Evolutionary conservation across 2,113 vertebrate species (phyloP), one percentile per base, ranked within the genome.

Genomic region (Oophaga pumilio): DNA sequence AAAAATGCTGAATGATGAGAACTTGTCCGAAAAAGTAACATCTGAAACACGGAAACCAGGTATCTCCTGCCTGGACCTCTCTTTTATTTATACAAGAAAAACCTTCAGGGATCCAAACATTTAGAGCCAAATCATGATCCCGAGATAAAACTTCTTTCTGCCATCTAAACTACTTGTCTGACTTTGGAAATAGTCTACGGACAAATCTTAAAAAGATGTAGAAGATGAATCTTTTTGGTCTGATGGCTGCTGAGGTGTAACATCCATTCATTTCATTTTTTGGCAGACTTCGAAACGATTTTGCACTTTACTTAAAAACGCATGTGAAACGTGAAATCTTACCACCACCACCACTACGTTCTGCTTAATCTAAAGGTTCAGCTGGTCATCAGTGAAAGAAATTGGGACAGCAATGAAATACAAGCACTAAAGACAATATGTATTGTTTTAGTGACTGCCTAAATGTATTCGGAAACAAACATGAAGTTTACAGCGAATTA

Each of bases 81-180:
- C 85, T 69, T 86, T 79, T 79, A 86, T 86, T 9, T 86, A 80
- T 26, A 79, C 85, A 12, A 86, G 76, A 26, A 86, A 86, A 86
- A 86, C 49, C 85, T 86, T 86, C 85, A 86, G 76, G 52, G 85
- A 86, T 86, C 85, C 85, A 53, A 69, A 80, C 49, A 68, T 79
- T 64, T 86, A 66, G 59, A 49, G 62, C 62, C 49, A 56, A 79
- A 80, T 17, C 62, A 78, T 86, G 85, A 86, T 86, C 49, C 85
- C 85, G 26, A 86, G 85, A 86, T 86, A 80, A 49, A 50, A 57
- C 43, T 56, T 28, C 22, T 86, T 60, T 15, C 33, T 50, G 68
- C 33, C 60, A 53, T 26, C 49, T 49, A 14, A 76, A 76, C 52
- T 59, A 50, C 62, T 56, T 79, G 76, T 77, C 33, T 68, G 60